phyloP scores from a whole-genome alignment of 2,797 vertebrate genomes.

The Picus viridis region DNA sequence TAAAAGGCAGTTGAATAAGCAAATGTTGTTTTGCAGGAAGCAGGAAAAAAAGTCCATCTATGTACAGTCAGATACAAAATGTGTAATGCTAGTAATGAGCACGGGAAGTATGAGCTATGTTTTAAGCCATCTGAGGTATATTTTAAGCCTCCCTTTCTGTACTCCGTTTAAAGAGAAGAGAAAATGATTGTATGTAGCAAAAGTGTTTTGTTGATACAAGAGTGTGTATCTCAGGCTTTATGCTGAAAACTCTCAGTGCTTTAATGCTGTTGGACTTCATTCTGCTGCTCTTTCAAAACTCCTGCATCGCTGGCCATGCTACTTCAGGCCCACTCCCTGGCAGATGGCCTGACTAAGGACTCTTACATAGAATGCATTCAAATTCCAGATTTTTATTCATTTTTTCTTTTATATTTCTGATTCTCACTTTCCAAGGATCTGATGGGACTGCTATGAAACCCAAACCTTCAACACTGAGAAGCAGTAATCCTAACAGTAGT shows the following conservation, averaged over 20 bases:
- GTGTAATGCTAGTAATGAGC: slow-evolving; percentile 64
- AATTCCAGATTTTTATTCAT: fast-evolving
- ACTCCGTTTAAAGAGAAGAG: slow-evolving; percentile 6
- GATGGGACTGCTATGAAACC: not conserved
- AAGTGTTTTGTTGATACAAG: not conserved
- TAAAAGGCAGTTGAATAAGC: slow-evolving; percentile 73
- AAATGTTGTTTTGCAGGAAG: slow-evolving; percentile 67
- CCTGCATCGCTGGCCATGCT: not conserved
- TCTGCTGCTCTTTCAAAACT: not conserved
- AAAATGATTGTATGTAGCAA: slow-evolving; percentile 37
- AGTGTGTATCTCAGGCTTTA: not conserved
- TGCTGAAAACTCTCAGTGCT: not conserved
- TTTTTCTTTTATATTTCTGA: not conserved
- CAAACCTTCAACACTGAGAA: not conserved
- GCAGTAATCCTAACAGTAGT: not conserved
- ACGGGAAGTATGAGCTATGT: slow-evolving; percentile 46
- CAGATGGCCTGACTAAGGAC: fast-evolving
- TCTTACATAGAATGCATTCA: fast-evolving
- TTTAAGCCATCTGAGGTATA: slow-evolving; percentile 41
- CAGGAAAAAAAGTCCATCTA: slow-evolving; percentile 27
- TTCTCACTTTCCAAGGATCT: not conserved
- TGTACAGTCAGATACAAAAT: slow-evolving; percentile 29
- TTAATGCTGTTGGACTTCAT: not conserved
- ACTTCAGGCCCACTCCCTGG: not conserved
- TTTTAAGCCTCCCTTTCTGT: slow-evolving; percentile 44